These are phyloP conservation scores for Nasonia vitripennis DNA, from an alignment of 1,140 invertebrate species.

Conservation along the genomic window DNA sequence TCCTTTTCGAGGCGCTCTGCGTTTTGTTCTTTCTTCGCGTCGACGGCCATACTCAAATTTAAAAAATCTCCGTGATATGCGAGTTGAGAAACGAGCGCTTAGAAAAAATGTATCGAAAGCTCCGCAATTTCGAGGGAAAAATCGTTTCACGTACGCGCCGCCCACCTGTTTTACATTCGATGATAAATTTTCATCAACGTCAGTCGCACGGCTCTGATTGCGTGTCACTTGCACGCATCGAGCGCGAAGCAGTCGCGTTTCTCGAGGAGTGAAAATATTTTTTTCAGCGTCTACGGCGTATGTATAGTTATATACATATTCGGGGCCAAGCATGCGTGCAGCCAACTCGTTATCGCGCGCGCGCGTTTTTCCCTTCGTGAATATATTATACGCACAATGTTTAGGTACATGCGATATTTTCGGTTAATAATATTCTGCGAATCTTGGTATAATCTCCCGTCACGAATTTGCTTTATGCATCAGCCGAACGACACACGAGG, in stretches of 20 bases:
- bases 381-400: too few species aligned
- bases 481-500: too few species aligned
- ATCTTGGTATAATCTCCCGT: too few species aligned
- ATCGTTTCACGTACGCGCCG: not conserved
- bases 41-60: too few species aligned
- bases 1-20: too few species aligned
- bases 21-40: too few species aligned
- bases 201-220: not conserved
- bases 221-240: not conserved
- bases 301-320: not conserved
- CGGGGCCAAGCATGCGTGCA: not conserved
- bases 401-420: too few species aligned
- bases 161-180: not conserved
- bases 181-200: constrained; percentile 3
- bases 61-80: too few species aligned
- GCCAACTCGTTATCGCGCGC: not conserved
- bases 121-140: not conserved
- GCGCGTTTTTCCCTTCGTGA: too few species aligned
- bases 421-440: too few species aligned
- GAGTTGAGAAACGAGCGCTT: too few species aligned
- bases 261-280: not conserved
- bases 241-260: not conserved
- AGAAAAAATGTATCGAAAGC: not conserved
- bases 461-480: too few species aligned
- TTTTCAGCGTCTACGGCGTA: not conserved